Evolutionary conservation across 2,797 vertebrate species (phyloP), one percentile per base, ranked within the genome.

Genomic region (Meriones psammophilus): DNA sequence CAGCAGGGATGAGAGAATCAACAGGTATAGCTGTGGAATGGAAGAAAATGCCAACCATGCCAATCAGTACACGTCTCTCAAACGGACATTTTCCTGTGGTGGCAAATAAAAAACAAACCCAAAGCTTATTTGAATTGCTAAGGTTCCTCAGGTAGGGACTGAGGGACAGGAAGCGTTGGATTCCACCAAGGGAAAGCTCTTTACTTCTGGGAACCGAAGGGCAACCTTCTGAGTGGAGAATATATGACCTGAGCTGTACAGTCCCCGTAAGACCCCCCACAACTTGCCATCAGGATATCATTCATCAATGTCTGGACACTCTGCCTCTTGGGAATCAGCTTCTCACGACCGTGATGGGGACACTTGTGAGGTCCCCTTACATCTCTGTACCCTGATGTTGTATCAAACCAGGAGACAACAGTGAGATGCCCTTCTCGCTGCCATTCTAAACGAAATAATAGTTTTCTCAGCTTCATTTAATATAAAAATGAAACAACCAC

Each of bases 21-120:
- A 14, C 39, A 20, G n/a, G n/a, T 54, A 20, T 39, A 33, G 22
- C 24, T 58, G 62, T 28, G 13, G 86, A 85, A 74, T 88, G 39
- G 58, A 86, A 30, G 69, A 60, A 73, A 84, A 77, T 73, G 79
- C 94, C 71, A 88, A 80, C 89, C 86, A 60, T 30, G 54, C 30
- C 28, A 58, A 91, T 50, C 56, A 62, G 22, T 66, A 60, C 39
- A 66, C 58, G 14, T 94, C 83, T 94, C 68, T 92, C 5, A 0
- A 5, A 54, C 3, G 54, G 42, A 89, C 39, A 56, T 78, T 88
- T 88, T 87, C 77, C 89, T 58, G 79, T 89, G 88, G 66, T 8
- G 39, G 68, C n/a, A 85, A 90, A 18, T 24, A 42, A 69, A 80
- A 80, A 8, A 42, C 88, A 4, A 62, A 22, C 6, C 18, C 4